Evolutionary conservation across 2,797 vertebrate genomes (phyloP).

Genomic region (Tragopan temminckii): DNA sequence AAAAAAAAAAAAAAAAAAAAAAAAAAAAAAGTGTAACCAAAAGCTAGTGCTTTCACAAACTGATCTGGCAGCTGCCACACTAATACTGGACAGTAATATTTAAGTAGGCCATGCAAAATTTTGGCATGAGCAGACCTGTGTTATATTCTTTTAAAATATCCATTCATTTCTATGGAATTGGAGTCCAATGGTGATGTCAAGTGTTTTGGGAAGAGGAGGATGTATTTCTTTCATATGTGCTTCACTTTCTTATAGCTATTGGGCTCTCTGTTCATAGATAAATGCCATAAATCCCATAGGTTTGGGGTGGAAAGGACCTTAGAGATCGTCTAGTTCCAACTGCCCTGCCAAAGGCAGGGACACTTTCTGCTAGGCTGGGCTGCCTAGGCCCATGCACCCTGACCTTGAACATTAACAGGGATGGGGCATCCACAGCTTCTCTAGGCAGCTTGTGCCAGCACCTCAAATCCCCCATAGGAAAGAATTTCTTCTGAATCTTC

Average conservation of each 20-base stretch:
- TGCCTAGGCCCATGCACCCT: too few species aligned
- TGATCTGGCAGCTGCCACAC: background rate
- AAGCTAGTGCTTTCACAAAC: background rate
- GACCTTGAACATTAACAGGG: too few species aligned
- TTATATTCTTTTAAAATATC: background rate
- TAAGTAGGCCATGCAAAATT: background rate
- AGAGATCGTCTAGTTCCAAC: too few species aligned
- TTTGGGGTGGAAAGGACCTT: too few species aligned
- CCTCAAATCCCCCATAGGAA: too few species aligned
- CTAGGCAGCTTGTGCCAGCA: too few species aligned
- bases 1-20: too few species aligned
- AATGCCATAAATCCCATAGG: too few species aligned
- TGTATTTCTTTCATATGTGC: background rate
- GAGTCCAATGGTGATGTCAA: background rate
- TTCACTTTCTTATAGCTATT: conserved; percentile 26
- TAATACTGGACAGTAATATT: background rate
- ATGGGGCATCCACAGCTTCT: too few species aligned
- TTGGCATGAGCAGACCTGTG: background rate
- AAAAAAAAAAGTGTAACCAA: background rate
- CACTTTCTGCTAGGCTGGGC: too few species aligned
- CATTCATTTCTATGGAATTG: background rate
- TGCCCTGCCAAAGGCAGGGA: too few species aligned
- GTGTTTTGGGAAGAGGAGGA: background rate
- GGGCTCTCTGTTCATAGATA: background rate
- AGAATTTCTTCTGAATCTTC: too few species aligned